These are phyloP conservation scores for Macroglossus sobrinus DNA, from an alignment of 2,113 vertebrate species.

Conservation along the genomic window DNA sequence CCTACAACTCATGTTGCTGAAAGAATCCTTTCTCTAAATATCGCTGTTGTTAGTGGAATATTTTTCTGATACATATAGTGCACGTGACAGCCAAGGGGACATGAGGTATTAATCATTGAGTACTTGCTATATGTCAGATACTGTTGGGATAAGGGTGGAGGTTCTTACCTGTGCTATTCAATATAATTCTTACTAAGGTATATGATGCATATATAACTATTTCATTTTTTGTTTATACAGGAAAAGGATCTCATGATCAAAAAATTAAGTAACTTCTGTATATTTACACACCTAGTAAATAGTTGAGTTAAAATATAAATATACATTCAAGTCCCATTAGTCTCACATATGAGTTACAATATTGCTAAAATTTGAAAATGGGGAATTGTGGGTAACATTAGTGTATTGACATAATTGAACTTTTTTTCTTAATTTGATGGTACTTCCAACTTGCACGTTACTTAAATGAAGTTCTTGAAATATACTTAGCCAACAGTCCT, in stretches of 20 bases:
- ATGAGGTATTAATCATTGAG: not conserved
- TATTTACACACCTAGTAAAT: not conserved
- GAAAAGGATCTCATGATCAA: not conserved
- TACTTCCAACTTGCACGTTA: not conserved
- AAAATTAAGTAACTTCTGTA: not conserved
- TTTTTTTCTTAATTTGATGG: not conserved
- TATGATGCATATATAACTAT: not conserved
- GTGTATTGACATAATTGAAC: not conserved
- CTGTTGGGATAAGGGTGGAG: accelerated
- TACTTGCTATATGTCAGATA: not conserved
- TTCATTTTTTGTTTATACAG: not conserved
- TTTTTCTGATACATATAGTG: not conserved
- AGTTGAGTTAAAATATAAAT: not conserved
- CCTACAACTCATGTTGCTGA: not conserved
- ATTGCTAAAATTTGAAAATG: not conserved
- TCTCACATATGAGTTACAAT: not conserved
- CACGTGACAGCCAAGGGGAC: not conserved
- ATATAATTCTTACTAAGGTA: not conserved
- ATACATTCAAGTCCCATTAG: accelerated
- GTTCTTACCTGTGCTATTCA: not conserved
- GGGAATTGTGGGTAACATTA: not conserved
- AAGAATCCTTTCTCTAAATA: not conserved
- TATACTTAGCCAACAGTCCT: not conserved
- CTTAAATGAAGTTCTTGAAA: not conserved
- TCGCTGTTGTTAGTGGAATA: not conserved